Evolutionary conservation across 2,113 vertebrate genomes (phyloP), one percentile per base, ranked within the genome.

Genomic region (Procapra przewalskii): DNA sequence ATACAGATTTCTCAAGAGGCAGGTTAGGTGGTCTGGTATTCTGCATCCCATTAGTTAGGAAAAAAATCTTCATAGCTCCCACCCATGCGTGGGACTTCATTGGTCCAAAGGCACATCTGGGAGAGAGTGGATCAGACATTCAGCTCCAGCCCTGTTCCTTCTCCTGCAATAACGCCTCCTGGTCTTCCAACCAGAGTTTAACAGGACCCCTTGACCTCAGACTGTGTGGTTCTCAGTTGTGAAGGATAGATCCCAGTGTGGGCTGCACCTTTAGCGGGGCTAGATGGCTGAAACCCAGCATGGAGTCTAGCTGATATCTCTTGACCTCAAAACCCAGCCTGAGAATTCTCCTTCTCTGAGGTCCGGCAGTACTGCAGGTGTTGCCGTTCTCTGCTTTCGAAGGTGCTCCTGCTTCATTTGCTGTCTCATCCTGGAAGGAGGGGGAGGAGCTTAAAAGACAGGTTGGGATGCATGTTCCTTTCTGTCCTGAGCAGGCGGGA

Each of bases 251-350:
- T 19, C n/a, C 31, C 17, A 23, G 52, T 2, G 12, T 17, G 71
- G 52, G 25, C 14, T 7, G 14, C 0, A 15, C 11, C 13, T 23
- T 62, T n/a, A 55, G 43, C 55, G 43, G 40, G 29, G 31, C 33
- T 11, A 11, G 50, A 1, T 36, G 52, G 7, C 4, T 43, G 82
- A 62, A 94, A 88, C 43, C 15, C 59, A 23, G 43, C 48, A 1
- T 23, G 14, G 36, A 29, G 23, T 55, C 40, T 95, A n/a, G 6
- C 29, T 64, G 48, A 57, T 91, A 57, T 40, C 92, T 89, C 36
- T 43, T 94, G 60, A 95, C 31, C 71, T 92, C 48, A 71, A 80
- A 64, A 80, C 54, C 91, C 84, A 71, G n/a, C 67, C 67, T 48
- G 55, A 83, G 81, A 29, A 40, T 13, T 19, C 48, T 48, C 45